Evolutionary conservation across 1,140 invertebrate species (phyloP).

Genomic region (Habropoda laboriosa): DNA sequence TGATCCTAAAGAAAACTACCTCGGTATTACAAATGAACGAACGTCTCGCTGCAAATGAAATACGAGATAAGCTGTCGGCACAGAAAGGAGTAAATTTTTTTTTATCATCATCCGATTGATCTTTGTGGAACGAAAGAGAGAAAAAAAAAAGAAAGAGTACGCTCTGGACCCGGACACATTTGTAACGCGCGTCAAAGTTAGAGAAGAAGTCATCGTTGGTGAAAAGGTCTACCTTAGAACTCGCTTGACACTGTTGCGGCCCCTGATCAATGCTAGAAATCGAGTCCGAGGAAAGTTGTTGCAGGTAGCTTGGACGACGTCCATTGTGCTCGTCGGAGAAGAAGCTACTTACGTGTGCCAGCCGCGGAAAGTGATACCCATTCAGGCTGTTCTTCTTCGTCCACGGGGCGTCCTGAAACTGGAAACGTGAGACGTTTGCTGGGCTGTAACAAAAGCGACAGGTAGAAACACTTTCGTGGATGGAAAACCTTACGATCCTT

Average conservation of each 20-base stretch:
- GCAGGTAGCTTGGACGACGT: constrained; percentile 55
- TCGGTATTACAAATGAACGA: not conserved
- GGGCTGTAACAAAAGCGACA: constrained; percentile 58
- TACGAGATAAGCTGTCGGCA: not conserved
- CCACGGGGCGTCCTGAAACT: constrained; percentile 61
- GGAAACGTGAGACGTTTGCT: constrained; percentile 63
- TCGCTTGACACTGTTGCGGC: constrained; percentile 1
- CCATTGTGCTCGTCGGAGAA: constrained; percentile 54
- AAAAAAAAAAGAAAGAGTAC: too few species aligned
- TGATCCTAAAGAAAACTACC: too few species aligned
- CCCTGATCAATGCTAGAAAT: constrained; percentile 53
- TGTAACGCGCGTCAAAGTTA: not conserved
- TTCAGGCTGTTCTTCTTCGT: constrained; percentile 62
- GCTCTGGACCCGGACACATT: not conserved
- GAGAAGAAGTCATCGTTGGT: not conserved
- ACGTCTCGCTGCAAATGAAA: not conserved
- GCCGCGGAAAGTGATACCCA: constrained; percentile 62
- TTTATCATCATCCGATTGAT: constrained; percentile 19
- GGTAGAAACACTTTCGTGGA: constrained; percentile 62
- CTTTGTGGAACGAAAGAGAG: not conserved
- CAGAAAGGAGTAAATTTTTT: constrained; percentile 6
- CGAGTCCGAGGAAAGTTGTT: constrained; percentile 59
- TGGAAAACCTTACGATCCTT: constrained; percentile 17
- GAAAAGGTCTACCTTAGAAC: not conserved
- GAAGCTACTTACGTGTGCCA: constrained; percentile 60